Evolutionary conservation across 1,140 invertebrate species (phyloP).

Genomic region (Helicoverpa armigera): DNA sequence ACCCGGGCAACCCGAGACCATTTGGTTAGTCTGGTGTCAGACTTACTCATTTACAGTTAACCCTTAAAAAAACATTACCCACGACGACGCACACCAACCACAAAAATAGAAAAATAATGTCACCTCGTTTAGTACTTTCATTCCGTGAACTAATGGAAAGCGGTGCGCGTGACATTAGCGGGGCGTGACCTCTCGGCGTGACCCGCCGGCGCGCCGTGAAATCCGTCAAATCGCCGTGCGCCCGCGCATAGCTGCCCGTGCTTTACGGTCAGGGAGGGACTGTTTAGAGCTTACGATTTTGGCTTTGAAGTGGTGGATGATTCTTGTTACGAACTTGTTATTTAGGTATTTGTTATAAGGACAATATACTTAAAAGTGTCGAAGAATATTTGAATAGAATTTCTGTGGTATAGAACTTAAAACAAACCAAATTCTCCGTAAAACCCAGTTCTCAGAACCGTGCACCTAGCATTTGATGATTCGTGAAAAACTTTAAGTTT

Average conservation of each 20-base stretch:
- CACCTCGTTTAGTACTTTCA: slow-evolving; percentile 61
- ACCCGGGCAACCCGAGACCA: too few species aligned
- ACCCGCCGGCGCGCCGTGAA: slow-evolving; percentile 77
- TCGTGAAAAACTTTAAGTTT: not conserved
- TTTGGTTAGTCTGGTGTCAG: too few species aligned
- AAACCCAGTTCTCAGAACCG: too few species aligned
- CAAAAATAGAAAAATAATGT: slow-evolving; percentile 48
- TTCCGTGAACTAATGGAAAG: slow-evolving; percentile 73
- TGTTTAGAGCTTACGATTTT: slow-evolving; percentile 61
- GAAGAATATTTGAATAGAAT: too few species aligned
- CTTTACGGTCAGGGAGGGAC: slow-evolving; percentile 59
- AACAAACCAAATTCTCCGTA: too few species aligned
- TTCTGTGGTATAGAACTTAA: too few species aligned
- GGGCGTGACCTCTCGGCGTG: slow-evolving; percentile 79
- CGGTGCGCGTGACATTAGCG: slow-evolving; percentile 73
- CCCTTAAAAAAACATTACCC: too few species aligned
- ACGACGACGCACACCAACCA: not conserved
- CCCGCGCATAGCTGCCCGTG: slow-evolving; percentile 67
- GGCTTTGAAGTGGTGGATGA: not conserved
- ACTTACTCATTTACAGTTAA: not conserved
- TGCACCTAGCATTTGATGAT: too few species aligned
- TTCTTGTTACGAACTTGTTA: too few species aligned
- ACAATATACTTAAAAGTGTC: too few species aligned
- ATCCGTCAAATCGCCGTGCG: slow-evolving; percentile 85
- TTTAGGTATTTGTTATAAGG: too few species aligned